Base-by-base conservation (phyloP, 1,140 invertebrate species). In the Drosophila pallidifrons region DNA sequence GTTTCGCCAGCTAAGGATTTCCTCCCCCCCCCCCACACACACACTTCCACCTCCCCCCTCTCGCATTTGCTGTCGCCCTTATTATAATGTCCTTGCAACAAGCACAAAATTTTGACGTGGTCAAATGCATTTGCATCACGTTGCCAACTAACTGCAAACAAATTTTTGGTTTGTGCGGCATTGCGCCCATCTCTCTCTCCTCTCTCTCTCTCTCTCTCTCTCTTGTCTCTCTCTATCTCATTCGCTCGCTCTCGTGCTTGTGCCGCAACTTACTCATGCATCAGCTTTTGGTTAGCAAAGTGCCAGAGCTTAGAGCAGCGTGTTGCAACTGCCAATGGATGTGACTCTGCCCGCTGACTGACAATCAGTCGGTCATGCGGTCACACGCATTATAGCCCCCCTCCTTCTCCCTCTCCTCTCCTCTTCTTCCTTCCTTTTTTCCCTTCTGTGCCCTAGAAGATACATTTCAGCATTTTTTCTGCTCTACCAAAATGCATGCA, bases 101-200 rank as follows among this genome's bases (percentile, higher is more conserved):
- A 61, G 69, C 75, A 69, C 54, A 75, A 43, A 73, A 69, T 73
- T 60, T 72, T 70, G 81, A 77, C 77, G 76, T 77, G 80, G 81
- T 79, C 80, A 82, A 82, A 79, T 75, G 80, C 81, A 79, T 82
- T 82, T 79, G 54, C 79, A 81, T 81, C 58, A 79, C 73, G 73
- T 63, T 61, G 57, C 58, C 64, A 69, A 69, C 76, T 66, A 79
- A 81, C 77, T 69, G 74, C 76, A 82, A 82, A 75, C 65, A 82
- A 77, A 67, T 75, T 82, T 75, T 63, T 59, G 78, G 60, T 68
- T 66, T 55, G 35, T 55, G 66, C 61, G 78, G 65, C 73, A 70
- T 75, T 67, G 58, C 51, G 60, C 61, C 49, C 35, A 25, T 32
- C 25, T 4, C 16, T 2, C 6, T n/a, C 61, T 35, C 4, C 7